A percentile compares a stretch with the other conserved stretches of the same genome.
Conservation (phyloP, 2,113 vertebrate species). For the Mastomys coucha region DNA sequence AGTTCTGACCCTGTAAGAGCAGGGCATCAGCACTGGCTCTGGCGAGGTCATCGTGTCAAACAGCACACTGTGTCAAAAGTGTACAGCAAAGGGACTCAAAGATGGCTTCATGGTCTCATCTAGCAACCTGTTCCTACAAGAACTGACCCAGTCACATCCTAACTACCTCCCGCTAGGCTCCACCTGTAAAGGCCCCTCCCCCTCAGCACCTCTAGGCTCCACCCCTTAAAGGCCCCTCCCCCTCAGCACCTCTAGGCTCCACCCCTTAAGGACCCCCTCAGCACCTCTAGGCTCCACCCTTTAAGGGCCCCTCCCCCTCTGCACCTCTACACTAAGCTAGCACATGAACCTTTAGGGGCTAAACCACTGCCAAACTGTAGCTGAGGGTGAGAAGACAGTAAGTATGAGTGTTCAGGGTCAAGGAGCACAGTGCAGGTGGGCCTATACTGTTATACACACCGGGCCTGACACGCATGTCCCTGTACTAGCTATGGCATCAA, state of each 20-base stretch:
- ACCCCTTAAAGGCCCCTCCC: no score
- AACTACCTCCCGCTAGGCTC: neutral
- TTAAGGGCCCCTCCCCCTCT: neutral
- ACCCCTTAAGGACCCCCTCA: no score
- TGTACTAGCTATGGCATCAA: neutral
- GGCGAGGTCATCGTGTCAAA: neutral
- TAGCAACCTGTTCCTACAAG: neutral
- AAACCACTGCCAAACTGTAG: neutral
- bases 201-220: no score
- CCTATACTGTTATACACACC: accelerated
- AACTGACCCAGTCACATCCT: neutral
- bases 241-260: no score
- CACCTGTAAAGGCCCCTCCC: neutral
- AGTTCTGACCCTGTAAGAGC: neutral
- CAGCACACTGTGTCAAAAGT: no score
- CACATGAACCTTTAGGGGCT: neutral
- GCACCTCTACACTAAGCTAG: no score
- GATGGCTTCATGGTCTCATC: neutral
- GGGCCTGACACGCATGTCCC: no score
- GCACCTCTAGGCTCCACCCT: neutral
- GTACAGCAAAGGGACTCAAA: neutral
- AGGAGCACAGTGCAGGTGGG: neutral
- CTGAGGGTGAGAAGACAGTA: neutral
- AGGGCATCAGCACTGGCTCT: neutral
- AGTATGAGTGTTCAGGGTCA: neutral